Base-by-base conservation (phyloP, 2,113 vertebrate genomes). In the Boleophthalmus pectinirostris region DNA sequence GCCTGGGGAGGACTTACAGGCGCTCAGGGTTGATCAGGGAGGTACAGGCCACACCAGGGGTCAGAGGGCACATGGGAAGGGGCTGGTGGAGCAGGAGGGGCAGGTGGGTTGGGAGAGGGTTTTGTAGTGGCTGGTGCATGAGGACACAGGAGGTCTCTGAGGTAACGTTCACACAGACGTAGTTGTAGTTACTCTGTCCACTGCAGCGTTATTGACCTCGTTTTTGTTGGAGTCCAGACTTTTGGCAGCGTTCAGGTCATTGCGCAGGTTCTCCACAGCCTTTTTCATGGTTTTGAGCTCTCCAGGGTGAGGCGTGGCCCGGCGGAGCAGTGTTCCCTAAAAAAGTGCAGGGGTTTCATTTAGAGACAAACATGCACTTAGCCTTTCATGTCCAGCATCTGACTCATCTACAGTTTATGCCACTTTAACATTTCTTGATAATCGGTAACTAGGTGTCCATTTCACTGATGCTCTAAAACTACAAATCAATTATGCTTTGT, bases 221-320 rank as follows among this genome's bases (percentile, higher is more conserved):
- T 99, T 99, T 95, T 98, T 99, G 95, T 98, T 99, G 92, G 98
- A 96, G 93, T 99, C 98, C 96, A 99, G 93, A 94, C 93, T 96
- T 94, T 97, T 98, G 93, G 97, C 97, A 75, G 96, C 96, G 24
- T 95, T 98, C 95, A 97, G 89, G 90, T 98, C 96, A 6, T 97
- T 98, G 85, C 97, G 96, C 79, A 99, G 91, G 90, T 95, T 99
- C 92, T 99, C 98, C 23, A 92, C 97, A 46, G 94, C 94, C 93
- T 96, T 98, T 91, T 99, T 99, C 97, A 99, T 96, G 60, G 89
- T 95, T 93, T 94, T 98, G 87, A 99, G 93, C 88, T 99, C 97
- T 5, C 96, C 96, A 0, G 97, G 98, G 90, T 99, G 97, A 81
- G 98, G 98, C 15, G 98, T 99, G 82, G 98, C 98, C 79, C 95